Base-by-base conservation (phyloP, 2,797 vertebrate species). In the Squalus acanthias region DNA sequence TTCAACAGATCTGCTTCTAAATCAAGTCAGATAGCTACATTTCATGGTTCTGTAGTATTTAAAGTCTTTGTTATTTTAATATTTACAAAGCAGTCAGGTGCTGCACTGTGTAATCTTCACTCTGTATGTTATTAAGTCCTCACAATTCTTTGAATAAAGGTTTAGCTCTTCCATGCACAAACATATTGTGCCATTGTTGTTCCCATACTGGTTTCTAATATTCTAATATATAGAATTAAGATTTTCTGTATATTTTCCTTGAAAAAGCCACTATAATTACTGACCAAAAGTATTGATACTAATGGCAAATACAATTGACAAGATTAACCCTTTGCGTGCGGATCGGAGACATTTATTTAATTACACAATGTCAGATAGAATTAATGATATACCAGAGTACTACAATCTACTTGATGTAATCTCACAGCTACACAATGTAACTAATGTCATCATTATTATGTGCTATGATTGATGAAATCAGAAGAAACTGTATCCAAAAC, bases 41-140 rank as follows among this genome's bases (percentile, higher is more conserved):
- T 74, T 95, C 46, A 50, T 74, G 24, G 50, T 57, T 50, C 26
- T 46, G 65, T 67, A 39, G 39, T 20, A 94, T 94, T 65, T 69
- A 67, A 94, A 69, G 92, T 24, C n/a, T 92, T 92, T 92, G 53
- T 88, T 88, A 57, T n/a, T 53, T 33, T n/a, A 92, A 69, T 94
- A 94, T 94, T 69, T 24, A 94, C 33, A 12, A 69, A 69, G 39
- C n/a, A 69, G 12, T 57, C 87, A 88, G 87, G 50, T 53, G 87
- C 24, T 88, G 53, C 87, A 88, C 29, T 79, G 76, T 79, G 76
- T 57, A 91, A 91, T 91, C 88, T 60, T 91, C 57, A 57, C 63
- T 5, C 10, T 93, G 91, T 93, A n/a, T 67, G n/a, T 8, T 69
- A 7, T 46, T 67, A 69, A 20, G n/a, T 53, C 33, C 24, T 33